Evolutionary conservation across 2,797 vertebrate genomes (phyloP).

Genomic region (Ceryle rudis): DNA sequence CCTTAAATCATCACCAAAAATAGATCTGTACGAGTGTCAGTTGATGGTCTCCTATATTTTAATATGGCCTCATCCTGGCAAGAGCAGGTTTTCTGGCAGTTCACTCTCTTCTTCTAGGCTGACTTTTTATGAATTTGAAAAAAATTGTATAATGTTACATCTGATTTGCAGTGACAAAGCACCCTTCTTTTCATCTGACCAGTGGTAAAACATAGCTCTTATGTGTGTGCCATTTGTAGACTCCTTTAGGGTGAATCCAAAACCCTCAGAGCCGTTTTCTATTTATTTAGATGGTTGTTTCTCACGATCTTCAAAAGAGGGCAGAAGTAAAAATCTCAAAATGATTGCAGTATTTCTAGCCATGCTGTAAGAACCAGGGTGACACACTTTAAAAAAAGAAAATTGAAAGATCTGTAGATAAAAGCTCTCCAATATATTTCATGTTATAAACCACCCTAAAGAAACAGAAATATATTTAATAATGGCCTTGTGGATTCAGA

Average conservation of each 20-base stretch:
- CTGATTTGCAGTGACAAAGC: background rate
- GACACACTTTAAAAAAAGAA: conserved; percentile 55
- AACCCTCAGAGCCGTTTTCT: background rate
- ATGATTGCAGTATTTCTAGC: conserved; percentile 41
- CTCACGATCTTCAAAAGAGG: conserved; percentile 45
- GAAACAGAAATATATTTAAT: background rate
- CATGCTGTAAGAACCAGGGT: conserved; percentile 19
- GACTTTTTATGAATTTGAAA: conserved; percentile 9
- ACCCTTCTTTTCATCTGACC: conserved; percentile 1
- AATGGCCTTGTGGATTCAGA: background rate
- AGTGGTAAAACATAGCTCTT: background rate
- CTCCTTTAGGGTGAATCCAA: background rate
- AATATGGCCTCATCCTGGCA: conserved; percentile 44
- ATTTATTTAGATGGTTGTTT: background rate
- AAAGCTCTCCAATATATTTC: background rate
- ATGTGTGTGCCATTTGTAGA: conserved; percentile 12
- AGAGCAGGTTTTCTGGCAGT: conserved; percentile 50
- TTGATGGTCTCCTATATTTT: conserved; percentile 57
- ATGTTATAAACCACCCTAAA: background rate
- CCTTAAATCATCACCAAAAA: conserved; percentile 75
- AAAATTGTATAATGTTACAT: background rate
- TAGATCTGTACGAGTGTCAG: conserved; percentile 66
- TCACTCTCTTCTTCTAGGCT: conserved; percentile 27
- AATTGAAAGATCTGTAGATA: conserved; percentile 43
- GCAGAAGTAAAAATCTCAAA: conserved; percentile 56